phyloP scores from a whole-genome alignment of 1,140 invertebrate species.

The Drepana arcuata region DNA sequence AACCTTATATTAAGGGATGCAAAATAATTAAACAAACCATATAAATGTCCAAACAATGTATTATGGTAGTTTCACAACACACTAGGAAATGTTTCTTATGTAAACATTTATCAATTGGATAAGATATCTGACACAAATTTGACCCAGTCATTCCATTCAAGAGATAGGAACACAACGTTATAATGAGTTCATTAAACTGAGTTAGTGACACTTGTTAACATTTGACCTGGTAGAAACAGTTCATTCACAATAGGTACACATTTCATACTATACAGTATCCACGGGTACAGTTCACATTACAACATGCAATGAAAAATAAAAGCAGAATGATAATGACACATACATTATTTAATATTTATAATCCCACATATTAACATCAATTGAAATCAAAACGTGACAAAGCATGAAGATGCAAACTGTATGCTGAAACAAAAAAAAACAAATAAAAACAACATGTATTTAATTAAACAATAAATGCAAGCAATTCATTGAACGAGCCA shows the following conservation, averaged over 20 bases:
- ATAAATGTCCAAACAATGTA: too few species aligned
- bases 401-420: constrained; percentile 42
- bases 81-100: constrained; percentile 11
- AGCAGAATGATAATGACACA: constrained; percentile 13
- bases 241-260: too few species aligned
- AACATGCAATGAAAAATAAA: constrained; percentile 14
- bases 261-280: too few species aligned
- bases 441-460: too few species aligned
- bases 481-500: too few species aligned
- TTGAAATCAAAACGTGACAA: constrained; percentile 24
- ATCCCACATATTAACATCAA: constrained; percentile 13
- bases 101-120: constrained; percentile 11
- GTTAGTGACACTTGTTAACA: constrained; percentile 9
- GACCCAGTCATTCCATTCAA: constrained; percentile 9
- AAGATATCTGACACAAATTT: constrained; percentile 5
- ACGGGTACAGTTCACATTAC: too few species aligned
- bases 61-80: constrained; percentile 1
- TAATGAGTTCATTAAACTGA: constrained; percentile 15
- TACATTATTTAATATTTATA: constrained; percentile 15
- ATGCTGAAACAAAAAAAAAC: constrained; percentile 57
- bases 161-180: constrained; percentile 4
- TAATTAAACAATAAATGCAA: too few species aligned
- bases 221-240: constrained; percentile 3
- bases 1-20: too few species aligned
- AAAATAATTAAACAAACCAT: too few species aligned